These are phyloP conservation scores for Halcyon chelicuti DNA, from an alignment of 2,797 vertebrate species.

Conservation along the genomic window DNA sequence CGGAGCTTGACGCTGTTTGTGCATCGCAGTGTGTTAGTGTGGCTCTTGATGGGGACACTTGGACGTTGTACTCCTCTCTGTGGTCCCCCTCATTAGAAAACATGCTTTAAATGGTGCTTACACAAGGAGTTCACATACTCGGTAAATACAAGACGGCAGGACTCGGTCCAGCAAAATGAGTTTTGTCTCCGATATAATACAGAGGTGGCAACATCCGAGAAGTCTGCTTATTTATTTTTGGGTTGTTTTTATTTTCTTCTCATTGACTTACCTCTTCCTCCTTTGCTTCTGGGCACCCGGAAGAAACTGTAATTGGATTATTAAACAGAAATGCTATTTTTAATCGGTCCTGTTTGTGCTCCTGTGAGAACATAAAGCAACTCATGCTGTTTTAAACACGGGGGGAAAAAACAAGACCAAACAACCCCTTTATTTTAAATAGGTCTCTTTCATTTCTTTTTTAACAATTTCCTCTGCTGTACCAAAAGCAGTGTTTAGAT, in stretches of 20 bases:
- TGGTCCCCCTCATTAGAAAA: neutral
- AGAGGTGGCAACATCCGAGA: neutral
- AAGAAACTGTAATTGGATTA: neutral
- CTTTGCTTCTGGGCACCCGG: neutral
- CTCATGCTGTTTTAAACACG: neutral
- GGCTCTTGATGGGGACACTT: neutral
- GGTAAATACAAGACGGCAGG: neutral
- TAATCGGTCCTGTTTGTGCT: neutral
- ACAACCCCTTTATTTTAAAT: slow-evolving; percentile 54
- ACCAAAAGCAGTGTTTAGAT: neutral
- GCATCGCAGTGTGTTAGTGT: rapidly evolving
- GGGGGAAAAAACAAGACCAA: neutral
- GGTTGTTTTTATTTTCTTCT: neutral
- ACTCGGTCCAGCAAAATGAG: neutral
- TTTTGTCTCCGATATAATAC: neutral
- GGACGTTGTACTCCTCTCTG: neutral
- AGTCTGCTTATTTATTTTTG: neutral
- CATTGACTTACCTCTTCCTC: slow-evolving; percentile 29
- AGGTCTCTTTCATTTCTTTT: neutral
- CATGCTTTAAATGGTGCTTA: neutral
- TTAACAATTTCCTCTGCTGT: neutral
- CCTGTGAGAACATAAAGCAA: neutral
- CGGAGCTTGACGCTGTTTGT: neutral
- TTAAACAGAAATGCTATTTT: neutral
- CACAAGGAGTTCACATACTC: neutral